Evolutionary conservation across 1,140 invertebrate genomes (phyloP).

Genomic region (Brachionus angularis): DNA sequence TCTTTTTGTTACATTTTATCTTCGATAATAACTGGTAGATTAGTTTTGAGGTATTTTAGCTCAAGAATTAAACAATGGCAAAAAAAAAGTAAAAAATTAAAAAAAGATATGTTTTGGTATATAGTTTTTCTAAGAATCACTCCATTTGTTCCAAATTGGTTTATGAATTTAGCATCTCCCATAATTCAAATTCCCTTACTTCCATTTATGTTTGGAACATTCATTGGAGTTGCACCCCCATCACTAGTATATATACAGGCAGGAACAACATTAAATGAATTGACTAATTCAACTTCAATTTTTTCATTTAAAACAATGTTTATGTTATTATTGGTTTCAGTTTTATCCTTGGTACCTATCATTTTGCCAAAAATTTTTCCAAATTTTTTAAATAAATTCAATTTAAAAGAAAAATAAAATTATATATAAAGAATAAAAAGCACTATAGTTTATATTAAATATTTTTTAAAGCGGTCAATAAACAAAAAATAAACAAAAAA

Average conservation of each 20-base stretch:
- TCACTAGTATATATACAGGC: slow-evolving; percentile 96
- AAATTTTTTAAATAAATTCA: slow-evolving; percentile 44
- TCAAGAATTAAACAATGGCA: slow-evolving; percentile 64
- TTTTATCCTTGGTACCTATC: slow-evolving; percentile 82
- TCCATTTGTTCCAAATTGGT: slow-evolving; percentile 98
- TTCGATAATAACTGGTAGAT: slow-evolving; percentile 74
- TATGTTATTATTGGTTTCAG: slow-evolving; percentile 70
- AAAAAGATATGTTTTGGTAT: slow-evolving; percentile 85
- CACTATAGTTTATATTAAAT: too few relatives aligned
- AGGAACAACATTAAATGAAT: slow-evolving; percentile 85
- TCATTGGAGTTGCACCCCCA: slow-evolving; percentile 85
- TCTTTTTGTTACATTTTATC: slow-evolving; percentile 90
- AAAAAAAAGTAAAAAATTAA: slow-evolving; percentile 69
- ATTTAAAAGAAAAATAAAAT: too few relatives aligned
- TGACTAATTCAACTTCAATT: slow-evolving; percentile 81
- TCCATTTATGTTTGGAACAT: slow-evolving; percentile 89
- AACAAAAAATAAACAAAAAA: too few relatives aligned
- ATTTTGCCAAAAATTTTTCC: slow-evolving; percentile 75
- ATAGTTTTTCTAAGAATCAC: slow-evolving; percentile 95
- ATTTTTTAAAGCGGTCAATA: too few relatives aligned
- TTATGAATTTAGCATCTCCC: slow-evolving; percentile 94
- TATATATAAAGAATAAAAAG: too few relatives aligned
- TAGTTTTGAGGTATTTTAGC: slow-evolving; percentile 84
- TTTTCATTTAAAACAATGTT: slow-evolving; percentile 81
- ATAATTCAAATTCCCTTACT: slow-evolving; percentile 86